Evolutionary conservation across 2,888 invertebrate species (phyloP).

Genomic region (Nipponacmea schrenckii): DNA sequence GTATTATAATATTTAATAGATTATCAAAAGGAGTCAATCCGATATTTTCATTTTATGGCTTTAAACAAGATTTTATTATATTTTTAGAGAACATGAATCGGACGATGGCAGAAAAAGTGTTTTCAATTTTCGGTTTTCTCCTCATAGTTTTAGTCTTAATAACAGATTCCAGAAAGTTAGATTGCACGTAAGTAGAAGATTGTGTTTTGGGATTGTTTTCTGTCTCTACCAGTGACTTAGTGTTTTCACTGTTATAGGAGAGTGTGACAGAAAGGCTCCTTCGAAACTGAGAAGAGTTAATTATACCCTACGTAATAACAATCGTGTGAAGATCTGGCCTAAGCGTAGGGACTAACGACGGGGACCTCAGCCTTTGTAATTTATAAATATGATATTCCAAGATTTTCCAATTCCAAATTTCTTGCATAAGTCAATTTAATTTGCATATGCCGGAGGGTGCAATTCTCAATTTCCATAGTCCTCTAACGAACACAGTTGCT

Average conservation of each 20-base stretch:
- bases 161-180: constrained; percentile 2
- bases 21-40: too few relatives aligned
- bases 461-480: background rate
- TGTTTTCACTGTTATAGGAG: background rate
- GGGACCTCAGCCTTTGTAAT: too few relatives aligned
- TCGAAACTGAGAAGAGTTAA: background rate
- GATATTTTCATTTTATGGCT: too few relatives aligned
- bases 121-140: background rate
- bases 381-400: too few relatives aligned
- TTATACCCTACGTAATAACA: background rate
- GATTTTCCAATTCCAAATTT: background rate
- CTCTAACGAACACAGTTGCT: background rate
- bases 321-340: too few relatives aligned
- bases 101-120: background rate
- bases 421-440: background rate
- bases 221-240: background rate
- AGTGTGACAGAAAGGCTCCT: background rate
- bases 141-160: background rate
- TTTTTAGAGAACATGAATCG: background rate
- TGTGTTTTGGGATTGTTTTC: too few relatives aligned
- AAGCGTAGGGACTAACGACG: too few relatives aligned
- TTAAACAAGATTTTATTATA: background rate
- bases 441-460: too few relatives aligned
- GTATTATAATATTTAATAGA: too few relatives aligned
- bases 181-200: background rate